Evolutionary conservation across 2,888 invertebrate genomes (phyloP), one percentile per base, ranked within the genome.

Genomic region (Ceramica pisi): DNA sequence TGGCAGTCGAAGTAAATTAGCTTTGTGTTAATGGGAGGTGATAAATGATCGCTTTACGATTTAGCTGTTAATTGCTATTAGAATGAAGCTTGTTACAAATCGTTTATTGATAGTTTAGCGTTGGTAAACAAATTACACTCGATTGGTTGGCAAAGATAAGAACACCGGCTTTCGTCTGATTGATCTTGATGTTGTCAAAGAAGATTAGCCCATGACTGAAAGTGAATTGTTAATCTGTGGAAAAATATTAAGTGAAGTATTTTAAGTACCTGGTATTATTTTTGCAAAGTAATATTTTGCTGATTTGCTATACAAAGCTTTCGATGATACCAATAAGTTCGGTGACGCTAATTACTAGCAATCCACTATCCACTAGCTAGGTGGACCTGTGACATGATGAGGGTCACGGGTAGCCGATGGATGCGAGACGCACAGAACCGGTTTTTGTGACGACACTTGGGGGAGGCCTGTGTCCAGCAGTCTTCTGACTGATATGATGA

Each of bases 1-100:
- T 50, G 10, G 38, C 48, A 53, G 53, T 23, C 48, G 16, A 31
- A 56, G 75, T 66, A 70, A 74, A 80, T 69, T 72, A 70, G 23
- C 21, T 46, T 3, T n/a, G 72, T 23, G 55, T 23, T 80, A 72
- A 80, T 76, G 69, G 46, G 26, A 65, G 26, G 66, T 71, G 76
- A 71, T 75, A 75, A 80, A 80, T 62, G 55, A 77, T 77, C 35
- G 51, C 10, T 57, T 60, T 65, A 67, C 64, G 38, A 74, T 76
- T 70, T 64, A 23, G 44, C 57, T 51, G 77, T 70, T 72, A 63
- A 80, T 80, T 71, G 64, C 68, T 56, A 80, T 70, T 67, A 70
- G 21, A 80, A 62, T 70, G 26, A 48, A 26, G 55, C 68, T 71
- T 65, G 77, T 80, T 70, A 61, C 26, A 26, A 62, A 23, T 26